Evolutionary conservation across 1,140 invertebrate species (phyloP).

Genomic region (Drosophila repletoides): DNA sequence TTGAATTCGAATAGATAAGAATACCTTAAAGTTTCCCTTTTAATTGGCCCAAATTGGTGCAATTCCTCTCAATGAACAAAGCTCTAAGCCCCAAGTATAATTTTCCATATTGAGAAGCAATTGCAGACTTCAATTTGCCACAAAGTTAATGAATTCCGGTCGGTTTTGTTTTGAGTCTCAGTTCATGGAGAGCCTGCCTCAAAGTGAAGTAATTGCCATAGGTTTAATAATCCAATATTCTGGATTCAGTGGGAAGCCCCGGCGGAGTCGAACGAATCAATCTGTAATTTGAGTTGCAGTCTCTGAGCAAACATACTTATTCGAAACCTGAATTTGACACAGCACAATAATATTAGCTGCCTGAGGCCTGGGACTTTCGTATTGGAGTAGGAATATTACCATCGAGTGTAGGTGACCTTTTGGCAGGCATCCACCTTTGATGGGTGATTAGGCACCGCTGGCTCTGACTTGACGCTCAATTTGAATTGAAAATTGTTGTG

Average conservation of each 20-base stretch:
- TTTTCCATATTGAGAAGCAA: no score
- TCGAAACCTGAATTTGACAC: slow-evolving; percentile 1
- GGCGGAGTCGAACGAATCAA: not conserved
- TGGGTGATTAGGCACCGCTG: not conserved
- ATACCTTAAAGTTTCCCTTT: no score
- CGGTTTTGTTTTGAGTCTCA: not conserved
- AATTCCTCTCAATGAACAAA: no score
- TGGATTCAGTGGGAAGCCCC: no score
- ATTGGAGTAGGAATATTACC: no score
- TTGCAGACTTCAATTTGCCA: not conserved
- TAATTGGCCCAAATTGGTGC: no score
- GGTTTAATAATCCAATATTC: slow-evolving; percentile 19
- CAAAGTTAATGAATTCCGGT: not conserved
- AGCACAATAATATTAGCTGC: slow-evolving; percentile 9
- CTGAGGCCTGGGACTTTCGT: no score
- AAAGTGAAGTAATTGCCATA: slow-evolving; percentile 1
- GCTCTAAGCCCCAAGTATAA: no score
- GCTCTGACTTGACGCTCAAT: slow-evolving; percentile 11
- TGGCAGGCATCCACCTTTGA: no score
- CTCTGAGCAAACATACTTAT: slow-evolving; percentile 1
- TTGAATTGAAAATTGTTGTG: slow-evolving; percentile 9
- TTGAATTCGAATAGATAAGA: no score
- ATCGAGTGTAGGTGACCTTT: no score
- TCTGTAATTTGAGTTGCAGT: not conserved
- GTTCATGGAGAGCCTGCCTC: not conserved